Evolutionary conservation across 2,888 invertebrate genomes (phyloP), one percentile per base, ranked within the genome.

Genomic region (Shargacucullia verbasci): DNA sequence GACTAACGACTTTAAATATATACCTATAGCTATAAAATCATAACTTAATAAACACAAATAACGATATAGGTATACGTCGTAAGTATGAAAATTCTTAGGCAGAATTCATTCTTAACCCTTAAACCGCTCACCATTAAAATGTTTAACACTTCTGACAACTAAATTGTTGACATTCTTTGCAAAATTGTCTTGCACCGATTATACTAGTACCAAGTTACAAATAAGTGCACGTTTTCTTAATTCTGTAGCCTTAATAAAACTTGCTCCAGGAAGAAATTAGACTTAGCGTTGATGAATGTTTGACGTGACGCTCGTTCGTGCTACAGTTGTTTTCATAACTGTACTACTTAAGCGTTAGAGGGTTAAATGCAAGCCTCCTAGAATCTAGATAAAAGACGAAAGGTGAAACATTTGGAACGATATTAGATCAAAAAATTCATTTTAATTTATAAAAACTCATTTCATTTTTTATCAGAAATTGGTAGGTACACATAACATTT

Each of bases 251-350:
- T 59, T 59, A 64, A 61, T 72, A 66, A 61, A 70, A 53, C 70
- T 60, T 54, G 63, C 61, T 65, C 70, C 64, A 79, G 82, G 80
- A 82, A 80, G 78, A 74, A 81, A 81, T 82, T 76, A 82, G 73
- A 70, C 68, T 65, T 61, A 63, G 64, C 70, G 79, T 76, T 85
- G 86, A 89, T 83, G 81, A 83, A 88, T 86, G 82, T 74, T 70
- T 80, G 79, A 83, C 86, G 83, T 87, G 85, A 83, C 69, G 70
- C 67, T 48, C 48, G 76, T 73, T 84, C 84, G 84, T 84, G 87
- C 71, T 63, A 79, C 68, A 63, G 79, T 83, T 78, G 79, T 82
- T 82, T 79, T 70, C 46, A 15, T 66, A 69, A 61, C 73, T 61
- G 73, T 59, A 59, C 38, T 27, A 33, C 11, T 41, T 48, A 27